phyloP scores from a whole-genome alignment of 2,113 vertebrate species.

The Prochilodus magdalenae region DNA sequence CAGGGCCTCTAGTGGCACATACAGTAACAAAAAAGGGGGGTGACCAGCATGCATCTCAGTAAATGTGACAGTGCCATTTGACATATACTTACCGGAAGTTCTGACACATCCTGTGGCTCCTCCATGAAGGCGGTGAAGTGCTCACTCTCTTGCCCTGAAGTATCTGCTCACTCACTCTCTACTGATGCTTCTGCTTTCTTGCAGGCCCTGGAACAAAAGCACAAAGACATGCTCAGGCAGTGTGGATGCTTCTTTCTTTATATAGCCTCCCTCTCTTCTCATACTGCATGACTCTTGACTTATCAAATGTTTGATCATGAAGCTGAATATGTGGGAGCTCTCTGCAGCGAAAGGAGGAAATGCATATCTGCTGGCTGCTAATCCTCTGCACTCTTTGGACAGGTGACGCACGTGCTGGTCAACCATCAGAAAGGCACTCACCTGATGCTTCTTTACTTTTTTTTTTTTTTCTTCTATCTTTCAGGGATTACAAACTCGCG shows the following conservation, averaged over 20 bases:
- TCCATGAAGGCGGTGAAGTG: slow-evolving; percentile 68
- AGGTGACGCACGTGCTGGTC: slow-evolving; percentile 64
- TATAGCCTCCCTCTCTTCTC: slow-evolving; percentile 48
- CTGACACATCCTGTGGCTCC: slow-evolving; percentile 72
- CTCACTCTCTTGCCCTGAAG: slow-evolving; percentile 57
- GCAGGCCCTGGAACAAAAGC: slow-evolving; percentile 50
- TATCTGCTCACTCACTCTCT: slow-evolving; percentile 66
- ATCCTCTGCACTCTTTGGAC: slow-evolving; percentile 49
- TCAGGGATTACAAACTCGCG: slow-evolving; percentile 62
- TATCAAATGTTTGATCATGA: slow-evolving; percentile 38
- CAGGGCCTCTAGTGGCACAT: too few relatives aligned
- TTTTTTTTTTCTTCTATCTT: slow-evolving; percentile 37
- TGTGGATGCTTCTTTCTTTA: slow-evolving; percentile 50
- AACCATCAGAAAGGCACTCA: slow-evolving; percentile 16
- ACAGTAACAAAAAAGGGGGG: too few relatives aligned
- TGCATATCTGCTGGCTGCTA: slow-evolving; percentile 39
- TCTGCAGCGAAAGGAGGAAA: slow-evolving; percentile 33
- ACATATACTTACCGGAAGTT: slow-evolving; percentile 74
- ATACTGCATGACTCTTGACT: background rate
- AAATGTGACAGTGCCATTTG: too few relatives aligned
- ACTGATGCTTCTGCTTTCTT: slow-evolving; percentile 40
- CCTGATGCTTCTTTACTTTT: slow-evolving; percentile 21
- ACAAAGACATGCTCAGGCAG: slow-evolving; percentile 2
- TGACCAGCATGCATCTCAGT: too few relatives aligned
- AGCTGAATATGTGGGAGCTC: slow-evolving; percentile 20